Evolutionary conservation across 1,140 invertebrate species (phyloP), one percentile per base, ranked within the genome.

Genomic region (Scylla paramamosain): DNA sequence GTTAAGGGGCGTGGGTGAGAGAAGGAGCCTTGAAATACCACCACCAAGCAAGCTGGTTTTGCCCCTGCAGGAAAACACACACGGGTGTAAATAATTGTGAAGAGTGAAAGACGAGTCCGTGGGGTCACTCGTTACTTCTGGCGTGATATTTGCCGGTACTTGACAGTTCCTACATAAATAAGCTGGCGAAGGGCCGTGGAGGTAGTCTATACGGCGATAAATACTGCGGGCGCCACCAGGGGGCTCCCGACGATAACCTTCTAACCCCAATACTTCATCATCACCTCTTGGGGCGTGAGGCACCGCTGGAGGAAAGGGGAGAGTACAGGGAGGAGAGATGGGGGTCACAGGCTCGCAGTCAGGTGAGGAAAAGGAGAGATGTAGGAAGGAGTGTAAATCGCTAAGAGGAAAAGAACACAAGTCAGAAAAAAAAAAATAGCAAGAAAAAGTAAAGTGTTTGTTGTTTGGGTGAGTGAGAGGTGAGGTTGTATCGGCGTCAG

Each of bases 221-320:
- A 92, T 92, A 67, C 91, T 77, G 28, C 45, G 28, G 52, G 32
- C 59, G 91, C 46, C 91, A 67, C 91, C 91, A 92, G 46, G 91
- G 91, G 59, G 91, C 91, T 92, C 31, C 91, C 91, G 48, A 92
- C 12, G 91, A 92, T 92, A 92, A 92, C 91, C 91, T 59, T 92
- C 25, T 92, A 31, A 92, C 91, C 91, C 28, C 32, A 77, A 59
- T 92, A 92, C 48, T 92, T 92, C 59, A 77, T 92, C 91, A 92
- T 67, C 48, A 29, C 39, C 89, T 25, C 89, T 59, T 39, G 89
- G 89, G 48, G 84, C 67, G 67, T 77, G 67, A 77, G n/a, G 67
- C 67, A 39, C 7, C 25, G 45, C 52, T 7, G 86, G 31, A 88
- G 32, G 86, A 52, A 45, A 39, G 89, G 89, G 84, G 16, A 46